These are phyloP conservation scores for Cordilura impudica DNA, from an alignment of 2,888 invertebrate genomes.

Conservation along the genomic window DNA sequence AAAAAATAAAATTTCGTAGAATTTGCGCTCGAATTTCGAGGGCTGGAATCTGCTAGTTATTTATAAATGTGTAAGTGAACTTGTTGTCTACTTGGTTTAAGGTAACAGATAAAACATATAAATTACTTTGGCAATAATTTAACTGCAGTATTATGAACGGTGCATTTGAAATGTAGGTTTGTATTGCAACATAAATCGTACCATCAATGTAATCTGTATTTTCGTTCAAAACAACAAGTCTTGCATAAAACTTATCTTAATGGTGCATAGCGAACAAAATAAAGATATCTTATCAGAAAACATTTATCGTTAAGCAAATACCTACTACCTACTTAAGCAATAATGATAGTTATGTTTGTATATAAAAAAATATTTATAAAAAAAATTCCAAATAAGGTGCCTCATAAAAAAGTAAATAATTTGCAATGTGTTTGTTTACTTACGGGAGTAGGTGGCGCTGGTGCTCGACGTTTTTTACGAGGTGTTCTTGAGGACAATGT, in stretches of 20 bases:
- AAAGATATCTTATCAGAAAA: conserved; percentile 39
- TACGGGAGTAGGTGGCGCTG: conserved; percentile 79
- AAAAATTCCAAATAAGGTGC: not conserved
- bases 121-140: too few species aligned
- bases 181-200: too few species aligned
- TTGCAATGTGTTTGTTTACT: conserved; percentile 12
- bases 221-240: not conserved
- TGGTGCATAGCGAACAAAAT: not conserved
- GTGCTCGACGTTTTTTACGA: conserved; percentile 83
- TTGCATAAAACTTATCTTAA: conserved; percentile 1
- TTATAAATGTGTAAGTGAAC: too few species aligned
- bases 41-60: too few species aligned
- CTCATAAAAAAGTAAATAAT: not conserved
- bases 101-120: too few species aligned
- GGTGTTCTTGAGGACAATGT: conserved; percentile 77
- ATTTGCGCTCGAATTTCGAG: too few species aligned
- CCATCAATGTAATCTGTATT: too few species aligned
- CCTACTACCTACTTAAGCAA: not conserved
- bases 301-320: conserved; percentile 48
- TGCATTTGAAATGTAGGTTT: too few species aligned
- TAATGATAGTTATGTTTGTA: conserved; percentile 17
- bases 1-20: too few species aligned
- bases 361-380: conserved; percentile 1
- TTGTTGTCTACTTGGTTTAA: too few species aligned
- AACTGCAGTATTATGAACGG: too few species aligned